Evolutionary conservation across 2,113 vertebrate species (phyloP).

Genomic region (Albula goreensis): DNA sequence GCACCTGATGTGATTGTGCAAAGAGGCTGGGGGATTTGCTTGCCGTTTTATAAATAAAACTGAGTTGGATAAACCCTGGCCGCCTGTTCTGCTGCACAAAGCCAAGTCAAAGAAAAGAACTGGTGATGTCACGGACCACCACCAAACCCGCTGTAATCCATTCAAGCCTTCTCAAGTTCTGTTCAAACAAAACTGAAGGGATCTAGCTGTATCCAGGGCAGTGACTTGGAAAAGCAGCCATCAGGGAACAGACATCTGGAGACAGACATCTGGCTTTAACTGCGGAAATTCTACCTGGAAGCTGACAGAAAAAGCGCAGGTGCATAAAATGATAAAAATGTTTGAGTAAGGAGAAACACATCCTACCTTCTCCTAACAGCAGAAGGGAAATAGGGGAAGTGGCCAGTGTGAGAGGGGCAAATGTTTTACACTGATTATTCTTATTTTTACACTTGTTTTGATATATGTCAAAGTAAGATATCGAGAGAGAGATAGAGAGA

Average conservation of each 20-base stretch:
- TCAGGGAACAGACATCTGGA: neutral
- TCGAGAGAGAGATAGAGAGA: neutral
- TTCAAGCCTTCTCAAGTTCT: neutral
- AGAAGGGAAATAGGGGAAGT: no score
- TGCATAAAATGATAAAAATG: no score
- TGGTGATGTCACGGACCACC: slow-evolving; percentile 10
- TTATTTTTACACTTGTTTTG: no score
- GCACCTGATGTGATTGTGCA: slow-evolving; percentile 21
- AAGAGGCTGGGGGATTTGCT: neutral
- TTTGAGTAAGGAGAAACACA: no score
- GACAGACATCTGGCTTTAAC: no score
- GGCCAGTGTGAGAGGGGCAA: neutral
- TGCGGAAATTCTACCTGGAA: no score
- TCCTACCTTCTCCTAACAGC: no score
- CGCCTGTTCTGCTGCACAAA: neutral
- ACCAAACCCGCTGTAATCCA: slow-evolving; percentile 24
- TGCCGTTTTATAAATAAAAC: slow-evolving; percentile 17
- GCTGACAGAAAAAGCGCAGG: no score
- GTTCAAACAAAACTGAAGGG: neutral
- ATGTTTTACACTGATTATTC: no score
- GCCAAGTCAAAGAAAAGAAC: neutral
- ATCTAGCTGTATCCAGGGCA: neutral
- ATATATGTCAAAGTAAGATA: no score
- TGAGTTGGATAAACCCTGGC: neutral
- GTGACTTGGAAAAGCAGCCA: slow-evolving; percentile 9